Evolutionary conservation across 2,113 vertebrate species (phyloP), one percentile per base, ranked within the genome.

Genomic region (Neolamprologus sp.): DNA sequence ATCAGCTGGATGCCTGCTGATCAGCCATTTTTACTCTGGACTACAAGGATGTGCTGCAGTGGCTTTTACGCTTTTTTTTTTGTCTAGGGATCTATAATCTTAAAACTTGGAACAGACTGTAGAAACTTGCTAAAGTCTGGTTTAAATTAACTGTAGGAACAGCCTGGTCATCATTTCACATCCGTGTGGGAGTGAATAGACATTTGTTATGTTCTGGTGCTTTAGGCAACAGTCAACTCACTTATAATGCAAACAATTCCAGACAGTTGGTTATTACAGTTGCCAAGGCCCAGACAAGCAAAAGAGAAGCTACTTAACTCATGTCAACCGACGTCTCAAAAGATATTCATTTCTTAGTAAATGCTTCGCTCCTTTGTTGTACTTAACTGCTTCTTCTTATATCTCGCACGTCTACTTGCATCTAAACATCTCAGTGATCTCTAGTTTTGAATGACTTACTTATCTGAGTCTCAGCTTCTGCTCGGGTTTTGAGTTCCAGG

Each of bases 1-100:
- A 80, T 92, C 87, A 92, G 91, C 93, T 33, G 42, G 58, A 88
- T 6, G 23, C 65, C 37, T 87, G 88, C 88, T 92, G 88, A 92
- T 90, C 37, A 85, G 51, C 83, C 73, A 37, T 19, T 92, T 92
- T 89, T 84, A 80, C 42, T 85, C 28, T 47, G 33, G 63, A 87
- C 86, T 57, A 84, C 45, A 26, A 81, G 33, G 35, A 60, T 28
- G 10, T 23, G 57, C 82, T 84, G 86, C 42, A 58, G 75, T 37
- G 28, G 45, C 21, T 75, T 84, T 53, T 7, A 73, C 4, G 1
- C 17, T 63, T 60, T 68, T 55, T 54, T 53, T 65, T 78, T 31
- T 63, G 12, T 83, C 73, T 57, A 4, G 4, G 47, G 12, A 80
- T 26, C 21, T 28, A 86, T 49, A 51, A 53, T 51, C 51, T 53